phyloP scores from a whole-genome alignment of 2,888 invertebrate genomes.

The Pterostichus madidus region DNA sequence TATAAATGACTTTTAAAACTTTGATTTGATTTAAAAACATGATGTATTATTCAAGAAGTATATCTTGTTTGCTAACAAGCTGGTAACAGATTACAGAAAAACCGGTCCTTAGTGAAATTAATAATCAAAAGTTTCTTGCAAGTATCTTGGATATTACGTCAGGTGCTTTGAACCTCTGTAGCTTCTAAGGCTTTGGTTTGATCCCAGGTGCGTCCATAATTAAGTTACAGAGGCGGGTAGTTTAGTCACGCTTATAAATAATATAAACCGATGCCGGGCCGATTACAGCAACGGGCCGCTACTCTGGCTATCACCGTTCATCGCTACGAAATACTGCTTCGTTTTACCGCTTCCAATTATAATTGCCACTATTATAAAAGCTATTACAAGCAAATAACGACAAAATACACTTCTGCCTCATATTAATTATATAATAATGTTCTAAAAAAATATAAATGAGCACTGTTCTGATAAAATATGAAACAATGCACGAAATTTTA shows the following conservation, averaged over 20 bases:
- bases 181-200: slow-evolving; percentile 55
- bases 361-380: too few relatives aligned
- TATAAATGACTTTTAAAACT: too few relatives aligned
- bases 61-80: slow-evolving; percentile 2
- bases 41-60: slow-evolving; percentile 14
- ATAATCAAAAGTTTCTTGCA: slow-evolving; percentile 50
- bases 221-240: slow-evolving; percentile 51
- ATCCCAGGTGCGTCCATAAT: slow-evolving; percentile 65
- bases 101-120: slow-evolving; percentile 53
- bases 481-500: too few relatives aligned
- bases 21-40: background rate
- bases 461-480: too few relatives aligned
- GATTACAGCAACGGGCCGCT: background rate
- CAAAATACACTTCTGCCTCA: too few relatives aligned
- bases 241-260: slow-evolving; percentile 55
- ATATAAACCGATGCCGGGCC: slow-evolving; percentile 53
- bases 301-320: background rate
- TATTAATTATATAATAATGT: too few relatives aligned
- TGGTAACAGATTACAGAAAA: slow-evolving; percentile 37
- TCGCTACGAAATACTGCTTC: background rate
- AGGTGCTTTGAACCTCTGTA: slow-evolving; percentile 34
- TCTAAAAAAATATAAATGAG: too few relatives aligned
- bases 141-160: slow-evolving; percentile 39
- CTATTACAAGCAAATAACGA: too few relatives aligned
- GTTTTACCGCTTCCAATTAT: too few relatives aligned